Evolutionary conservation across 2,888 invertebrate species (phyloP).

Genomic region (Pherbina coryleti): DNA sequence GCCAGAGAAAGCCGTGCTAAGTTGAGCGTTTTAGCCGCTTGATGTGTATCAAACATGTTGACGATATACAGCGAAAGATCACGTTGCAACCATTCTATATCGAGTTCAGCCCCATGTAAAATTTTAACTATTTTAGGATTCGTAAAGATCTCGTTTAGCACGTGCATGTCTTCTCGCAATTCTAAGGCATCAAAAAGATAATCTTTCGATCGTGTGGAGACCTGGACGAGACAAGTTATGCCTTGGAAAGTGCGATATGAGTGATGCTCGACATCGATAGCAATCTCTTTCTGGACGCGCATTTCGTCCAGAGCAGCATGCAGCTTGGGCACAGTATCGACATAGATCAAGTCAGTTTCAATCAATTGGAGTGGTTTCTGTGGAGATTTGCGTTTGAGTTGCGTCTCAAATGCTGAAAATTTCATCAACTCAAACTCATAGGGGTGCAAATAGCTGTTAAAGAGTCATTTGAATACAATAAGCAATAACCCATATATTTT

Average conservation of each 20-base stretch:
- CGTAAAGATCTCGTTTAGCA: conserved; percentile 90
- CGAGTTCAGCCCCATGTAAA: conserved; percentile 91
- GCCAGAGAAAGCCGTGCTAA: conserved; percentile 81
- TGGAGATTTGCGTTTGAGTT: conserved; percentile 71
- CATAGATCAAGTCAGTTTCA: conserved; percentile 77
- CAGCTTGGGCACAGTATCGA: conserved; percentile 78
- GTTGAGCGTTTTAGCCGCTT: conserved; percentile 83
- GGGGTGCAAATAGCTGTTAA: conserved; percentile 83
- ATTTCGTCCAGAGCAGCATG: conserved; percentile 78
- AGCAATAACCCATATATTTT: background rate
- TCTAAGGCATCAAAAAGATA: conserved; percentile 90
- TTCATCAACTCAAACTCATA: conserved; percentile 87
- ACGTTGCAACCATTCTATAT: conserved; percentile 94
- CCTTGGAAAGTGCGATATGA: conserved; percentile 93
- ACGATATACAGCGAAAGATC: conserved; percentile 96
- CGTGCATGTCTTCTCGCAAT: conserved; percentile 84
- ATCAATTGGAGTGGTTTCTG: conserved; percentile 71
- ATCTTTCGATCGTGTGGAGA: conserved; percentile 84
- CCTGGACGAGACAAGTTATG: conserved; percentile 95
- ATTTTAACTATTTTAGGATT: conserved; percentile 92
- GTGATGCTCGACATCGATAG: conserved; percentile 95
- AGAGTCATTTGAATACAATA: conserved; percentile 47
- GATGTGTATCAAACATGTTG: conserved; percentile 96
- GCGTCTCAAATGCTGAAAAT: conserved; percentile 74
- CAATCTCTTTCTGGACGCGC: conserved; percentile 78